Conservation (phyloP, 2,888 invertebrate species). For the Macropis europaea region DNA sequence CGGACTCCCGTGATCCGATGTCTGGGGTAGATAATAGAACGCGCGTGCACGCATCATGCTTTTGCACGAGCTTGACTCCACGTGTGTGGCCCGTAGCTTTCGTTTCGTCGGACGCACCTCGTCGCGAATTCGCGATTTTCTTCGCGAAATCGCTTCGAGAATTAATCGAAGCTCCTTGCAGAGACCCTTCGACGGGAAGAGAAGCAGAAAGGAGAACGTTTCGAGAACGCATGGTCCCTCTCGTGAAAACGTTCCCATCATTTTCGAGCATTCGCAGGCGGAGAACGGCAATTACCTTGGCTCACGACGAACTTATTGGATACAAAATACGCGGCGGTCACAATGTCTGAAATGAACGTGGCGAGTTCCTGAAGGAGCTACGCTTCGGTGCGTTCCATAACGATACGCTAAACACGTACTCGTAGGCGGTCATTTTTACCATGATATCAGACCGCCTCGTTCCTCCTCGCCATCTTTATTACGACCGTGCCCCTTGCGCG, state of each 20-base stretch:
- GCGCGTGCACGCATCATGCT: no score
- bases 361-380: conserved; percentile 72
- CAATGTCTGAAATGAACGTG: conserved; percentile 39
- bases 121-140: no score
- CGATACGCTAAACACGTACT: conserved; percentile 74
- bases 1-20: conserved; percentile 52
- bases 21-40: conserved; percentile 68
- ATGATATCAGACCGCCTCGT: conserved; percentile 56
- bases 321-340: conserved; percentile 20
- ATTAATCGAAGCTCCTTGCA: no score
- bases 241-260: neutral
- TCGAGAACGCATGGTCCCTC: no score
- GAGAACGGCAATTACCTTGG: conserved; percentile 14
- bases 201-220: no score
- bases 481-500: conserved; percentile 18
- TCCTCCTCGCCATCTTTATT: conserved; percentile 59
- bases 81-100: no score
- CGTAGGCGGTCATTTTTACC: conserved; percentile 72
- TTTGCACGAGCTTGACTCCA: no score
- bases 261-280: neutral
- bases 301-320: conserved; percentile 36
- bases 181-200: no score
- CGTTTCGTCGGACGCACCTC: no score
- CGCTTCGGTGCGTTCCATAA: conserved; percentile 73
- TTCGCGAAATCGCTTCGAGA: no score